phyloP scores from a whole-genome alignment of 2,797 vertebrate genomes.

The Centropyge bicolor region DNA sequence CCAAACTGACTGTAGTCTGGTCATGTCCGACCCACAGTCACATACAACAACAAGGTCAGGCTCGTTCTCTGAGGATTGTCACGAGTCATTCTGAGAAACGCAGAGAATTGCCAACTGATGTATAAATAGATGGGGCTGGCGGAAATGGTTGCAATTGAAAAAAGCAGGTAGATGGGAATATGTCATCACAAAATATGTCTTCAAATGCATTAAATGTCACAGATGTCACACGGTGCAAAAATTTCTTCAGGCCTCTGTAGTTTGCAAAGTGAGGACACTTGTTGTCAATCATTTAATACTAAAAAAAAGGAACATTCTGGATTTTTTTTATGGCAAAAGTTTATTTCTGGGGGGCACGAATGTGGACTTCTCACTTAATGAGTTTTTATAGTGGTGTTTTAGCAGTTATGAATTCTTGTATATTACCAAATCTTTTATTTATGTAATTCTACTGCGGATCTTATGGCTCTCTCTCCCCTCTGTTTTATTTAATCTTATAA shows the following conservation, averaged over 20 bases:
- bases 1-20: constrained; percentile 38
- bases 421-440: not conserved
- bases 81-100: constrained; percentile 48
- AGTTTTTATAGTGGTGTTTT: not conserved
- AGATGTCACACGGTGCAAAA: not conserved
- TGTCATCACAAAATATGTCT: not conserved
- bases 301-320: not conserved
- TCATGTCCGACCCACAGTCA: constrained; percentile 46
- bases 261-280: too few relatives aligned
- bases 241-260: not conserved
- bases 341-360: not conserved
- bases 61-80: constrained; percentile 48
- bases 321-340: not conserved
- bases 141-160: not conserved
- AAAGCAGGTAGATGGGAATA: constrained; percentile 18
- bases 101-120: constrained; percentile 45
- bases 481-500: not conserved
- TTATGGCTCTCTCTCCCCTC: not conserved
- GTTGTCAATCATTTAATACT: not conserved
- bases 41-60: constrained; percentile 61
- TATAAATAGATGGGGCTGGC: constrained; percentile 42
- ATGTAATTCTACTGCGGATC: not conserved
- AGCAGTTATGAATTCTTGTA: not conserved
- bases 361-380: not conserved
- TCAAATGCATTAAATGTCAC: constrained; percentile 3